Evolutionary conservation across 1,140 invertebrate genomes (phyloP), one percentile per base, ranked within the genome.

Genomic region (Stegodyphus dumicola): DNA sequence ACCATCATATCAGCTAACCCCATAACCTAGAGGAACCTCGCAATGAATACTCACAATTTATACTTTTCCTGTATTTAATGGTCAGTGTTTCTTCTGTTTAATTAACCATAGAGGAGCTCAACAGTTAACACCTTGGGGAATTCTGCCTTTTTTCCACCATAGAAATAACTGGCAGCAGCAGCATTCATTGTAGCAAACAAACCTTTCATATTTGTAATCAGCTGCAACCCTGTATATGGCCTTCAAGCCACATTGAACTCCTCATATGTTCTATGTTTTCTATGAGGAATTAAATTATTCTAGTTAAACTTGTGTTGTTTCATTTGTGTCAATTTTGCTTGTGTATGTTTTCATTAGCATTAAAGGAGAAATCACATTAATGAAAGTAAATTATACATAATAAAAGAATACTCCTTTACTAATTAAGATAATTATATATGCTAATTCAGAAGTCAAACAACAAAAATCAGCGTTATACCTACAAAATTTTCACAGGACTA

Each of bases 271-370:
- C 85, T 86, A 80, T 86, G 77, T 86, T 86, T 86, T 86, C 77
- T 86, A 86, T 80, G 77, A 86, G 77, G 77, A 80, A 86, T 80
- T 86, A 86, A 86, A 86, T 86, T 86, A 86, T 86, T 86, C 85
- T 86, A 86, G 85, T 86, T 86, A 86, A 15, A 18, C 17, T n/a
- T n/a, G 9, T 15, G 13, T 7, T 67, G 15, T 67, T 60, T 60
- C 56, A 11, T 60, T 60, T 60, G 56, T 60, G 56, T 60, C 15
- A 9, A 60, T 9, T 11, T 60, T 60, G 15, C 56, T 60, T 60
- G 9, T 60, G 9, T 60, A 2, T 60, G 33, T 60, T 60, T 15
- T 60, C 4, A 60, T 60, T 60, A 2, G 56, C 56, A 60, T 33
- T 33, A 33, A 33, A 33, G 1, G 33, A 33, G 33, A 33, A 33